Evolutionary conservation across 2,888 invertebrate species (phyloP).

Genomic region (Lathronympha strigana): DNA sequence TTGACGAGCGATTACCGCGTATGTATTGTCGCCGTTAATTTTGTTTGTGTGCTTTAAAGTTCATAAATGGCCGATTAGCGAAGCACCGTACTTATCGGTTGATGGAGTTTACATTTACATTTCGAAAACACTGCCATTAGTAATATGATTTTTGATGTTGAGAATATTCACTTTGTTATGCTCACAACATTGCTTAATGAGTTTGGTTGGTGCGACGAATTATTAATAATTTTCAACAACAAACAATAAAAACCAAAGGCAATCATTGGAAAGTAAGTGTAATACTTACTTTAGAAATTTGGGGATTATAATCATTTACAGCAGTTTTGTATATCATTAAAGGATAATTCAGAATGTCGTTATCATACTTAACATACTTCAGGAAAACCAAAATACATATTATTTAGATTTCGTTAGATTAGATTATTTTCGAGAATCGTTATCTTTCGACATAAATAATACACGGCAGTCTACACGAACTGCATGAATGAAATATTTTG

Average conservation of each 20-base stretch:
- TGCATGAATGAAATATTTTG: constrained; percentile 5
- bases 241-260: neutral
- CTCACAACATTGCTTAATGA: neutral
- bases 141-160: constrained; percentile 6
- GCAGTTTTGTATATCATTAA: too few species aligned
- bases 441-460: too few species aligned
- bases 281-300: too few species aligned
- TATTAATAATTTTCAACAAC: neutral
- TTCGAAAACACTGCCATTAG: constrained; percentile 28
- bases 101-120: constrained; percentile 48
- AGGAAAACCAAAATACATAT: too few species aligned
- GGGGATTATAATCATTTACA: too few species aligned
- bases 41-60: constrained; percentile 55
- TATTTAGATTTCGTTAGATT: too few species aligned
- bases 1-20: constrained; percentile 59
- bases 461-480: neutral
- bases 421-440: too few species aligned
- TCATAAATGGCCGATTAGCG: constrained; percentile 70
- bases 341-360: too few species aligned
- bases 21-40: constrained; percentile 47
- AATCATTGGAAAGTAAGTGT: too few species aligned
- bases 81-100: constrained; percentile 51
- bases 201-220: neutral
- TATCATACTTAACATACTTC: too few species aligned
- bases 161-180: neutral